phyloP scores from a whole-genome alignment of 2,797 vertebrate genomes.

The Hippopotamyrus pictus region DNA sequence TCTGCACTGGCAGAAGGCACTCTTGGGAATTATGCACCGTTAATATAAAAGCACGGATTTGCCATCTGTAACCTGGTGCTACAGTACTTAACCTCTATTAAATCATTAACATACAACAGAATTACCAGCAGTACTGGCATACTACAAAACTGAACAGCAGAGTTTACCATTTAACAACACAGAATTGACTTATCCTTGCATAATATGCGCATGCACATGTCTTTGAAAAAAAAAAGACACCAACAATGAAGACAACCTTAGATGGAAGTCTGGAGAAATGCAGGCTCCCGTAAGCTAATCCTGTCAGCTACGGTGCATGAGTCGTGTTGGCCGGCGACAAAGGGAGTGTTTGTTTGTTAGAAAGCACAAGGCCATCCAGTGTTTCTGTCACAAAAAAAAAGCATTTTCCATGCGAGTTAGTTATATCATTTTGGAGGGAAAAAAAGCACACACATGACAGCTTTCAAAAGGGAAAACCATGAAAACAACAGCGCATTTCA shows the following conservation, averaged over 20 bases:
- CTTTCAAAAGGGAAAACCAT: constrained; percentile 1
- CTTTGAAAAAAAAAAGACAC: neutral
- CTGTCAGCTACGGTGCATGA: neutral
- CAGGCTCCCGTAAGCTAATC: neutral
- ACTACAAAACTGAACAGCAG: neutral
- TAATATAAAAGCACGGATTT: neutral
- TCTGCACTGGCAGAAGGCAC: neutral
- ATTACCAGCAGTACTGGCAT: neutral
- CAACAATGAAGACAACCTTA: neutral
- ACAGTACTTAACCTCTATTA: neutral
- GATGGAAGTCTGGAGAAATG: neutral
- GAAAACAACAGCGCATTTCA: neutral
- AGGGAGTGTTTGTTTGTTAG: constrained; percentile 11
- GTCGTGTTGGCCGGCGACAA: neutral
- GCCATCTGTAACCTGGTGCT: neutral
- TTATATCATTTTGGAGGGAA: neutral
- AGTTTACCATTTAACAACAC: neutral
- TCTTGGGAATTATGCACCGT: neutral
- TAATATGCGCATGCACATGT: neutral
- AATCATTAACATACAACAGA: neutral
- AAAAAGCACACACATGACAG: neutral
- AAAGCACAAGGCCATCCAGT: constrained; percentile 8
- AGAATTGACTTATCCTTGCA: neutral
- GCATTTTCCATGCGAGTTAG: neutral
- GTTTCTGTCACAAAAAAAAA: neutral